Percentiles rank a stretch among this genome's conserved stretches.
These are phyloP conservation scores for Pomphorhynchus laevis DNA, from an alignment of 1,140 invertebrate genomes.

Conservation along the genomic window DNA sequence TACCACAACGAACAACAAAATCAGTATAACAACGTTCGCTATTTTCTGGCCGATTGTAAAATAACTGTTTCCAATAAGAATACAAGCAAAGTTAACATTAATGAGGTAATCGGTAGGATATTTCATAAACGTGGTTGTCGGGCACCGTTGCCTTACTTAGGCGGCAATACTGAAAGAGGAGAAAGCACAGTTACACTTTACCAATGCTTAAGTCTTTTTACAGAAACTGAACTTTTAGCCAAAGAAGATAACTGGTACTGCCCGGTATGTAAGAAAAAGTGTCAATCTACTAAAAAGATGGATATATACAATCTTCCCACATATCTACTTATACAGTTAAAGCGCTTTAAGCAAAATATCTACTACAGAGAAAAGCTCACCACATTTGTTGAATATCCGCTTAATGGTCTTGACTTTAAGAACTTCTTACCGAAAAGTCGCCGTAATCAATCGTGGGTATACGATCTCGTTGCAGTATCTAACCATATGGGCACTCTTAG, in stretches of 20 bases:
- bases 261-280: slow-evolving; percentile 19
- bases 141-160: no score
- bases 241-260: slow-evolving; percentile 25
- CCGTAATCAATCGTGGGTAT: neutral
- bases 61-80: no score
- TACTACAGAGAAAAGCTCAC: neutral
- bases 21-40: no score
- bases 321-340: slow-evolving; percentile 22
- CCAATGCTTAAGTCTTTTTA: slow-evolving; percentile 24
- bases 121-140: no score
- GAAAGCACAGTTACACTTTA: slow-evolving; percentile 16
- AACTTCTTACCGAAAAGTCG: neutral
- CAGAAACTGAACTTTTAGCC: slow-evolving; percentile 24
- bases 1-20: no score
- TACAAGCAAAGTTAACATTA: no score
- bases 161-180: slow-evolving; percentile 12
- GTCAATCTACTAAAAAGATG: slow-evolving; percentile 22
- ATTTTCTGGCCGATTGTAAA: no score
- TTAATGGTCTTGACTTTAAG: neutral
- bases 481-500: neutral
- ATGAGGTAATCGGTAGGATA: no score
- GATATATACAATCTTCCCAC: slow-evolving; percentile 20
- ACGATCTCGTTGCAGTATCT: neutral
- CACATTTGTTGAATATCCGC: neutral
- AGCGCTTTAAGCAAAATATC: slow-evolving; percentile 21